Base-by-base conservation (phyloP, 37 sponge, comb jelly and placozoan genomes). In the Trichoplax adhaerens region DNA sequence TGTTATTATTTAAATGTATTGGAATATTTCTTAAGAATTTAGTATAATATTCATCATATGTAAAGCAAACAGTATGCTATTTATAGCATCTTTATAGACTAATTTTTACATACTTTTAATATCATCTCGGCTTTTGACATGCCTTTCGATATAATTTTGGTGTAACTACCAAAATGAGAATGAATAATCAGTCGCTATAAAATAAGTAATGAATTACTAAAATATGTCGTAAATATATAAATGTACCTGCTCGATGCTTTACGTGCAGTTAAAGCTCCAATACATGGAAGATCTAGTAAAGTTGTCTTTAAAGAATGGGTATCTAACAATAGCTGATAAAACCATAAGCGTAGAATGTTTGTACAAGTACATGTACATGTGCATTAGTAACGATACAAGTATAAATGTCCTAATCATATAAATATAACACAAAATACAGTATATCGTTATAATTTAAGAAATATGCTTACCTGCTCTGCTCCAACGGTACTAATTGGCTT, bases 81-180 rank as follows among this genome's bases (percentile, higher is more conserved):
- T 29, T 29, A 29, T 29, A 29, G 29, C 29, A 29, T 29, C 29
- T 29, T 29, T 29, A 29, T 29, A 29, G 29, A 29, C 29, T 29
- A 29, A 2, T 63, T 52, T 56, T 3, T 56, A 58, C 55, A 58
- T 3, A 87, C 91, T 81, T 97, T 97, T 56, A 97, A 74, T 3
- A 97, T 88, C 73, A 92, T 84, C 64, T 97, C 99, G 48, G 93
- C 92, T 49, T 69, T 83, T 61, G 89, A 85, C 87, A 97, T 86
- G 50, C 99, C 99, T 68, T 88, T 88, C 52, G 70, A 71, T 0
- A 97, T 90, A 3, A 88, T 80, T 57, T 92, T 97, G 6, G 85
- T 72, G 67, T 89, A 94, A 10, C 95, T 94, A 57, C 57, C 74
- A 52, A 61, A n/a, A 7, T 65, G 68, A 62, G 8, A 5, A 72